Conservation (phyloP, 2,113 vertebrate species). For the Orycteropus afer region DNA sequence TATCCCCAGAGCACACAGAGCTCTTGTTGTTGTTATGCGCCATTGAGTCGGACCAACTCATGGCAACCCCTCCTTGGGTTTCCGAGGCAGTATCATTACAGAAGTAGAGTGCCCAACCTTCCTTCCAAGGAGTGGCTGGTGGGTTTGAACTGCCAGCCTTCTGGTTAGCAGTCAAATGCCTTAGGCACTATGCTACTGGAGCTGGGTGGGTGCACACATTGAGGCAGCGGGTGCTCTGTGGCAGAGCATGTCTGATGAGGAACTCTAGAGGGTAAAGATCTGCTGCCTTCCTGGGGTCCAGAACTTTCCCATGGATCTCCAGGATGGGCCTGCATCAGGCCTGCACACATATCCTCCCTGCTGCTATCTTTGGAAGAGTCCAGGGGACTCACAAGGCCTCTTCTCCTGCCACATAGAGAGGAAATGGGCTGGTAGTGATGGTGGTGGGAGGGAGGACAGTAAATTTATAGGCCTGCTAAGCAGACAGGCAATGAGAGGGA, state of each 20-base stretch:
- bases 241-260: background rate
- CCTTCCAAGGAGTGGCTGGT: too few relatives aligned
- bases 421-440: rapidly evolving
- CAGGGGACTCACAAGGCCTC: background rate
- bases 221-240: rapidly evolving
- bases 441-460: background rate
- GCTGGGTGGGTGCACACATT: background rate
- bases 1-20: rapidly evolving
- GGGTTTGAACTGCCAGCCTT: too few relatives aligned
- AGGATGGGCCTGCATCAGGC: background rate
- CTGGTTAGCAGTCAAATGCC: too few relatives aligned
- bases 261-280: background rate
- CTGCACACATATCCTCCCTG: too few relatives aligned
- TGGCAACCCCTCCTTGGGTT: too few relatives aligned
- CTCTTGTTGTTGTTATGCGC: too few relatives aligned
- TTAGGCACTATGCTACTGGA: too few relatives aligned
- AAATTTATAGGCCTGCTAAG: background rate
- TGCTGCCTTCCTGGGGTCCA: background rate
- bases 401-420: background rate
- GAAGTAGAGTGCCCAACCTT: too few relatives aligned
- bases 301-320: background rate
- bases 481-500: background rate
- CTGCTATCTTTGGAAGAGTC: background rate
- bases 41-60: too few relatives aligned
- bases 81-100: too few relatives aligned